A percentile compares a stretch with the other conserved stretches of the same genome.
Conservation (phyloP, 1,140 invertebrate species). For the Ylistrum balloti region DNA sequence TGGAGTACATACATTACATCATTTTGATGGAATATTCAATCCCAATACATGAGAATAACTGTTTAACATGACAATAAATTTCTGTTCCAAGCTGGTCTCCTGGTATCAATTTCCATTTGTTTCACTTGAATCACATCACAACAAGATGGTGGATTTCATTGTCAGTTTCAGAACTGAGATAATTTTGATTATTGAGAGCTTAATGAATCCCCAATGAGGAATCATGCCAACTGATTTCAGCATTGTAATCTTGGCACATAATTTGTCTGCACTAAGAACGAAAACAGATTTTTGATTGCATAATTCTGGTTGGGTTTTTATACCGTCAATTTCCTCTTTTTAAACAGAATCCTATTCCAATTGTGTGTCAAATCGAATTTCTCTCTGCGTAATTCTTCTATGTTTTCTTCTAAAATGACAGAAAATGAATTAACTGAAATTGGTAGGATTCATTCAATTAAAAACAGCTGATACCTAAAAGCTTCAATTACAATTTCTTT, state of each 20-base stretch:
- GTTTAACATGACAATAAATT: no score
- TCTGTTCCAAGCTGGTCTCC: background rate
- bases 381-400: background rate
- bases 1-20: no score
- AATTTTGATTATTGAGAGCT: background rate
- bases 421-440: background rate
- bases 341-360: background rate
- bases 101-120: background rate
- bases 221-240: background rate
- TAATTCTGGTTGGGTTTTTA: background rate
- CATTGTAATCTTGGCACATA: background rate
- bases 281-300: conserved; percentile 35
- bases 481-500: background rate
- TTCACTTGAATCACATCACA: background rate
- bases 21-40: no score
- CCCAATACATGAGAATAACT: no score
- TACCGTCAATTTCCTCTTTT: background rate
- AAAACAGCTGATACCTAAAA: background rate
- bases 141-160: background rate
- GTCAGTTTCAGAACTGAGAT: background rate
- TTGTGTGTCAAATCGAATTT: background rate
- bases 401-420: conserved; percentile 10
- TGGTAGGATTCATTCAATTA: background rate
- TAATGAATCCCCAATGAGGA: background rate
- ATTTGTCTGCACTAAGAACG: background rate